phyloP scores from a whole-genome alignment of 2,797 vertebrate species.

The Oryzias dopingdopingensis region DNA sequence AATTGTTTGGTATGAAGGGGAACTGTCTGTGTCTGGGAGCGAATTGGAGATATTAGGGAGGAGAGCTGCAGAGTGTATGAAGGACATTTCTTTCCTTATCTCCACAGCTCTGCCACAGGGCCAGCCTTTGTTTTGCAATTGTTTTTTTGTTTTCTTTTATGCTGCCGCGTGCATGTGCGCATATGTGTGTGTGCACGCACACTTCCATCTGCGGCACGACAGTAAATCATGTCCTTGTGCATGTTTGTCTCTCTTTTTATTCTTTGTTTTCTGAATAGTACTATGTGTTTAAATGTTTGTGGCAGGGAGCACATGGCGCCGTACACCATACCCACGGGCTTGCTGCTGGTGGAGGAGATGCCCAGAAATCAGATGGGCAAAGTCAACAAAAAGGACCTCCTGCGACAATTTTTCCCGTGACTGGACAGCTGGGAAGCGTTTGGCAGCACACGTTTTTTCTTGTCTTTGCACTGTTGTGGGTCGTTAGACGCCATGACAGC shows the following conservation, averaged over 20 bases:
- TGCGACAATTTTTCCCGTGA: conserved; percentile 79
- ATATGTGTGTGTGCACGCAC: conserved; percentile 5
- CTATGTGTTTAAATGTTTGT: conserved; percentile 45
- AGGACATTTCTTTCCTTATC: conserved; percentile 73
- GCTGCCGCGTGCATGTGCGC: conserved; percentile 12
- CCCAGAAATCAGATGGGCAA: conserved; percentile 97
- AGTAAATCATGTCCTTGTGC: conserved; percentile 22
- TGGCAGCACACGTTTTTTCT: neutral
- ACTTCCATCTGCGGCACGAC: conserved; percentile 12
- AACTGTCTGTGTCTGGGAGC: conserved; percentile 69
- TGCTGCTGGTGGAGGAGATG: conserved; percentile 88
- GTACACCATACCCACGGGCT: conserved; percentile 84
- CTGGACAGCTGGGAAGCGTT: neutral
- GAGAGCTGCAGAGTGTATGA: conserved; percentile 59
- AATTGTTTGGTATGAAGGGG: conserved; percentile 74
- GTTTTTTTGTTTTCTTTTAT: conserved; percentile 55
- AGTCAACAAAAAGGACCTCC: conserved; percentile 92
- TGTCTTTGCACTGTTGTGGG: too few species aligned
- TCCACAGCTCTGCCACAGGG: conserved; percentile 61
- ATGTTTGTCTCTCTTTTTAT: conserved; percentile 10
- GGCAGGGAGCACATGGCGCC: conserved; percentile 85
- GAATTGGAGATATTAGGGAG: conserved; percentile 61
- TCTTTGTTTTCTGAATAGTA: conserved; percentile 25
- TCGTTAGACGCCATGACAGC: too few species aligned
- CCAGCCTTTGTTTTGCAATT: conserved; percentile 67